Evolutionary conservation across 2,113 vertebrate genomes (phyloP), one percentile per base, ranked within the genome.

Genomic region (Oryzias javanicus): DNA sequence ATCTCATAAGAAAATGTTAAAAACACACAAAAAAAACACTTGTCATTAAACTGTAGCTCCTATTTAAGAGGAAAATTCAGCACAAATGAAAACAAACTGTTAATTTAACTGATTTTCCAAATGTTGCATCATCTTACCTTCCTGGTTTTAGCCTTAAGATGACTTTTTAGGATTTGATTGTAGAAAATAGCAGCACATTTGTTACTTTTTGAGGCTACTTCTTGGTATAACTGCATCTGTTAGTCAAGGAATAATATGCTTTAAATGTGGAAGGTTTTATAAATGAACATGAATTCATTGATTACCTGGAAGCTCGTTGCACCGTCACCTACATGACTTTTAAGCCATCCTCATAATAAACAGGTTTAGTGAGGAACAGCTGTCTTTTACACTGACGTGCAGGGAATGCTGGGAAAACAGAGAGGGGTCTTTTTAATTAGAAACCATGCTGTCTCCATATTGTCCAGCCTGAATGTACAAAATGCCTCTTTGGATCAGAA

Each of bases 351-450:
- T 63, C 50, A 61, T 78, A 70, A 82, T 72, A 67, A 79, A 77
- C 48, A n/a, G 61, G 51, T 65, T 55, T 49, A 68, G 84, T 73
- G 66, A 60, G 74, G 82, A 85, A 83, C 88, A 90, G 80, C 85
- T 90, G 86, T 82, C 54, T 65, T 35, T 48, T 16, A 50, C 59
- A 75, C 68, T 49, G 63, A 74, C 64, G 51, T 56, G 53, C 45
- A 25, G 22, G 64, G 41, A 76, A 52, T 20, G 20, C 58, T 82
- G 73, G 72, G 79, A 76, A 82, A 67, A 48, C 41, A 76, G 20
- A 69, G 27, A 56, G 4, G 57, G 15, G 42, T 10, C 25, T 44
- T 65, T 75, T 62, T 74, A 76, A 86, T 81, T 74, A 79, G 60
- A 74, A 78, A 61, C 48, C 65, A 56, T 18, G 18, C 14, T 0